Base-by-base conservation (phyloP, 2,888 invertebrate species). In the Drosophila engyochracea region DNA sequence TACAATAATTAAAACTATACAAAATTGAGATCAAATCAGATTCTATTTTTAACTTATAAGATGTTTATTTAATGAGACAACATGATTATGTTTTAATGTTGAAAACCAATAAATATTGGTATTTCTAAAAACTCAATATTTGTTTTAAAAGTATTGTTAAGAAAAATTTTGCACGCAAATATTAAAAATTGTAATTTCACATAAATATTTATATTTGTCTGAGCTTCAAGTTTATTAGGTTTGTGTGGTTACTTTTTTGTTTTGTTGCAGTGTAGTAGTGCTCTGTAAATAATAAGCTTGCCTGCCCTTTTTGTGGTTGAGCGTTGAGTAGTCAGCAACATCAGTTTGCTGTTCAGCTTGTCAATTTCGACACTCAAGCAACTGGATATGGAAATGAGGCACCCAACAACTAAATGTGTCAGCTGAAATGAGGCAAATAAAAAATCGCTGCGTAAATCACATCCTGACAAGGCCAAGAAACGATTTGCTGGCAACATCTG, bases 381-480 rank as follows among this genome's bases (percentile, higher is more conserved):
- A 81, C 58, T 63, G 58, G 51, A 55, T 72, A 74, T 87, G 74
- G 44, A 87, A 76, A 74, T 79, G 62, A 65, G 66, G 58, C 70
- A 71, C 41, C 31, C 58, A 68, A 70, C 70, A 31, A 54, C 74
- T 9, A 86, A 89, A 85, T 79, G 53, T 82, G 82, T 89, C 85
- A 83, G 72, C 76, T 44, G 55, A 57, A 59, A 47, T 63, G 62
- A 51, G 51, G 63, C 47, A 55, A 73, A 59, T 51, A 70, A 60
- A 59, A 73, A 59, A 55, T n/a, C 33, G 69, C 41, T 7, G 28
- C 49, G 65, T 49, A 58, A 64, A 66, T 66, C 70, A 61, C 73
- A 72, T 85, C 74, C 75, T 74, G 63, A 22, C 83, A 87, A 87
- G 87, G 87, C 68, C 87, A 69, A 59, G 44, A 70, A 74, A 68